Conservation (phyloP, 2,888 invertebrate genomes). For the Drosophila tanythrix region DNA sequence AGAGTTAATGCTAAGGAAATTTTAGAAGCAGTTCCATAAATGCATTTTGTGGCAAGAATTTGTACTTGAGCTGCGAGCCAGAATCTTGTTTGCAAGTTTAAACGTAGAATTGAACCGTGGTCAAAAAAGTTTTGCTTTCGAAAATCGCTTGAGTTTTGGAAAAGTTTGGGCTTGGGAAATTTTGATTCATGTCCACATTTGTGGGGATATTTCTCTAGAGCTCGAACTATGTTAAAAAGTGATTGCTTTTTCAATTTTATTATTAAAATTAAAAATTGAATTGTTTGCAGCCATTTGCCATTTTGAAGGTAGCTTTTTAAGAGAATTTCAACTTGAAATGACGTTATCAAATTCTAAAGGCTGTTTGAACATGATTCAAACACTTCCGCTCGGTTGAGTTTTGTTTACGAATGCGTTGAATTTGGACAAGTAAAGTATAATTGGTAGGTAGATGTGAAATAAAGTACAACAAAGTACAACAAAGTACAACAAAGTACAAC, state of each 20-base stretch:
- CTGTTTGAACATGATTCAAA: not conserved
- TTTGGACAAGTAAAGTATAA: not conserved
- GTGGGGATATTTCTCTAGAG: no score
- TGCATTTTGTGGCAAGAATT: not conserved
- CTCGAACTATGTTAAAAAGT: no score
- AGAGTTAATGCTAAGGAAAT: not conserved
- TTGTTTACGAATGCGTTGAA: not conserved
- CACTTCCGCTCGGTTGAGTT: not conserved
- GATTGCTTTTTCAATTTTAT: accelerated
- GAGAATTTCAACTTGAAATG: not conserved
- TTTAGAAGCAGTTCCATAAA: not conserved
- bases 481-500: not conserved
- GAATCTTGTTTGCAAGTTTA: not conserved
- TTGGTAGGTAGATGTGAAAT: not conserved
- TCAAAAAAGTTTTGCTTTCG: not conserved
- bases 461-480: not conserved
- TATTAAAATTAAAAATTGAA: no score
- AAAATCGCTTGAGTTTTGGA: not conserved
- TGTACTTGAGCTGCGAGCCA: not conserved
- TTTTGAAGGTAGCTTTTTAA: not conserved
- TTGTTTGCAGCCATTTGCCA: no score
- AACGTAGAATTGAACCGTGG: not conserved
- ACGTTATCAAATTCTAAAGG: not conserved
- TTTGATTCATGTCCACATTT: not conserved
- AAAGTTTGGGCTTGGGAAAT: not conserved